A percentile compares a stretch with the other conserved stretches of the same genome.
phyloP scores from a whole-genome alignment of 2,113 vertebrate genomes.

The Cercocebus atys region DNA sequence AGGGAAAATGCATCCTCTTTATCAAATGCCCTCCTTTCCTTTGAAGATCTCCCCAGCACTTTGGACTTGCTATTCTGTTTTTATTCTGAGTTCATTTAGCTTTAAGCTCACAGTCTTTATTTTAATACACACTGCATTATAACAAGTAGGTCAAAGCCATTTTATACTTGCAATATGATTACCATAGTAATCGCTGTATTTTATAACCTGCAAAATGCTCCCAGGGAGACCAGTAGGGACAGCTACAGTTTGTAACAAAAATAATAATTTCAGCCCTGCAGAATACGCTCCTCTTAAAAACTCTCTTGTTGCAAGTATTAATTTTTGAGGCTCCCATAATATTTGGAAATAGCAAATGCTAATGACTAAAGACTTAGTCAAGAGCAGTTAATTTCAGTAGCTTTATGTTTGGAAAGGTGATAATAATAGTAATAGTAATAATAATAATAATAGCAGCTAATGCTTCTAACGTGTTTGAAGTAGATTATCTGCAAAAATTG shows the following conservation, averaged over 20 bases:
- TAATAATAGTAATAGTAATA: constrained; percentile 30
- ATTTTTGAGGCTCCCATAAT: constrained; percentile 75
- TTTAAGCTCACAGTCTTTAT: constrained; percentile 76
- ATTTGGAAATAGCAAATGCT: constrained; percentile 65
- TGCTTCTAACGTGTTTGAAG: not conserved
- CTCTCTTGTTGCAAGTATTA: constrained; percentile 76
- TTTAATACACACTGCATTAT: constrained; percentile 70
- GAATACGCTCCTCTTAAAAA: constrained; percentile 77
- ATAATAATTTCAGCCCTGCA: constrained; percentile 79
- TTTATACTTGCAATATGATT: constrained; percentile 79
- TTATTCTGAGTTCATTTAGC: constrained; percentile 73
- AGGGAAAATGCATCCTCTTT: constrained; percentile 55
- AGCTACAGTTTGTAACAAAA: constrained; percentile 80
- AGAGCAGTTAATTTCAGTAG: constrained; percentile 55
- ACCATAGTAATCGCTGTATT: constrained; percentile 80
- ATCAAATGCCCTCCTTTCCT: constrained; percentile 70
- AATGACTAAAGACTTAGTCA: constrained; percentile 66
- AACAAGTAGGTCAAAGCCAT: constrained; percentile 79
- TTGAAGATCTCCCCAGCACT: constrained; percentile 65
- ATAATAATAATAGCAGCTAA: constrained; percentile 47
- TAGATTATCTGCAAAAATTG: not conserved
- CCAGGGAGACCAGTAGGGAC: constrained; percentile 75
- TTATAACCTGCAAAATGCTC: constrained; percentile 79
- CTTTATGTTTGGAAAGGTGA: constrained; percentile 51
- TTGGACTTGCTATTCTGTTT: constrained; percentile 69